A percentile compares a stretch with the other conserved stretches of the same genome.
Evolutionary conservation across 2,113 vertebrate genomes (phyloP).

Genomic region (Andinoacara biseriatus): DNA sequence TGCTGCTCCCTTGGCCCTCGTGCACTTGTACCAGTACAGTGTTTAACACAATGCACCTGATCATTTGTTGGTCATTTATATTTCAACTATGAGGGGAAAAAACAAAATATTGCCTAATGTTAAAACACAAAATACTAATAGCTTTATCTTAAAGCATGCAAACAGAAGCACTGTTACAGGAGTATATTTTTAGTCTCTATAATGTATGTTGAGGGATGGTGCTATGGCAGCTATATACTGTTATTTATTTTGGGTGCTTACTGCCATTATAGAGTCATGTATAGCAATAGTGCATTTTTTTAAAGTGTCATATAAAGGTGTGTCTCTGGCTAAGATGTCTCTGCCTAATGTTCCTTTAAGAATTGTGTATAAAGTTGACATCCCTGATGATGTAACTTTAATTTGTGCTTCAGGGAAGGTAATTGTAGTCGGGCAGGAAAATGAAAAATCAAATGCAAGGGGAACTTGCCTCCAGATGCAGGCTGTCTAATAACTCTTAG

Average conservation of each 20-base stretch:
- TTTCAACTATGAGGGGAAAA: neutral
- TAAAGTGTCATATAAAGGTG: neutral
- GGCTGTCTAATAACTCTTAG: constrained; percentile 5
- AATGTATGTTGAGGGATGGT: neutral
- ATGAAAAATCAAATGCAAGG: constrained; percentile 9
- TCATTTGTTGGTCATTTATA: neutral
- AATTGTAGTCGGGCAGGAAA: constrained; percentile 8
- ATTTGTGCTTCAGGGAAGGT: constrained; percentile 12
- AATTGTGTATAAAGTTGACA: neutral
- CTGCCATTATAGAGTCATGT: neutral
- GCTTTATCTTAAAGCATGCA: neutral
- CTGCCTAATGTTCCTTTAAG: neutral
- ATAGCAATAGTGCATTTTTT: neutral
- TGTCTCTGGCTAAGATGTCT: neutral
- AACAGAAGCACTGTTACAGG: neutral
- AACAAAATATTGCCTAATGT: neutral
- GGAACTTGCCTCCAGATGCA: constrained; percentile 12
- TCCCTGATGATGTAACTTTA: neutral
- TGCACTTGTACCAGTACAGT: neutral
- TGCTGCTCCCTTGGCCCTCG: neutral
- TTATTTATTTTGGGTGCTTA: neutral
- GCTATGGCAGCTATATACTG: too few species aligned
- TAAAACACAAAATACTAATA: neutral
- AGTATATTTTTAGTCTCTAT: neutral
- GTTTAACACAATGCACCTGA: neutral